Evolutionary conservation across 2,888 invertebrate species (phyloP).

Genomic region (Drosophila subquinaria): DNA sequence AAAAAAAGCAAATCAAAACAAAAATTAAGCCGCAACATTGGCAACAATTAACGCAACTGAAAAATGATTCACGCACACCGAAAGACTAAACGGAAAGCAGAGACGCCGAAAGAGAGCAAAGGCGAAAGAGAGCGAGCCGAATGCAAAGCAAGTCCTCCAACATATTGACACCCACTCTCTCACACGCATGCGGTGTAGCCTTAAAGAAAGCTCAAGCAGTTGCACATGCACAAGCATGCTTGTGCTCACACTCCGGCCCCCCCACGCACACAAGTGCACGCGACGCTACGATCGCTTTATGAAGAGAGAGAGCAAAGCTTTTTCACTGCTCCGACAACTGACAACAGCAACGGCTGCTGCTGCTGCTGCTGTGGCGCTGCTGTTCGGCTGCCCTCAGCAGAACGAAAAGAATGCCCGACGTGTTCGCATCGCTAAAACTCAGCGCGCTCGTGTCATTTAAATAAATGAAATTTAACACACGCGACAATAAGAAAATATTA

Average conservation of each 20-base stretch:
- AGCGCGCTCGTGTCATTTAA: slow-evolving; percentile 30
- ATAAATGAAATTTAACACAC: slow-evolving; percentile 6
- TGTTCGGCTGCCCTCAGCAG: slow-evolving; percentile 63
- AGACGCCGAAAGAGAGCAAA: neutral
- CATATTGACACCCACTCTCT: slow-evolving; percentile 34
- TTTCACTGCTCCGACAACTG: slow-evolving; percentile 35
- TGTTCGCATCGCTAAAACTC: slow-evolving; percentile 48
- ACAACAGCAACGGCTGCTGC: slow-evolving; percentile 9
- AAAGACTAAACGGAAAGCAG: neutral
- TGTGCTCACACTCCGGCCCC: slow-evolving; percentile 35
- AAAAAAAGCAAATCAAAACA: neutral
- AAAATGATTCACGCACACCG: slow-evolving; percentile 25
- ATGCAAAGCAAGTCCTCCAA: slow-evolving; percentile 47
- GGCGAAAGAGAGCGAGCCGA: neutral
- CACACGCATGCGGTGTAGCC: slow-evolving; percentile 20
- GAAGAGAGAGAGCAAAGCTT: slow-evolving; percentile 31
- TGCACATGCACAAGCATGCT: slow-evolving; percentile 53
- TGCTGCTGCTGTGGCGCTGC: slow-evolving; percentile 18
- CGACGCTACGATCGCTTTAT: slow-evolving; percentile 33
- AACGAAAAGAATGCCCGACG: slow-evolving; percentile 72
- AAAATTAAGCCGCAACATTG: slow-evolving; percentile 24
- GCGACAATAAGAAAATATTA: slow-evolving; percentile 24
- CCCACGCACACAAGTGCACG: slow-evolving; percentile 37
- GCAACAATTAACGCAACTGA: slow-evolving; percentile 5
- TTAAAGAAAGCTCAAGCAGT: slow-evolving; percentile 16